Conservation (phyloP, 2,888 invertebrate genomes). For the Julus scanicus region DNA sequence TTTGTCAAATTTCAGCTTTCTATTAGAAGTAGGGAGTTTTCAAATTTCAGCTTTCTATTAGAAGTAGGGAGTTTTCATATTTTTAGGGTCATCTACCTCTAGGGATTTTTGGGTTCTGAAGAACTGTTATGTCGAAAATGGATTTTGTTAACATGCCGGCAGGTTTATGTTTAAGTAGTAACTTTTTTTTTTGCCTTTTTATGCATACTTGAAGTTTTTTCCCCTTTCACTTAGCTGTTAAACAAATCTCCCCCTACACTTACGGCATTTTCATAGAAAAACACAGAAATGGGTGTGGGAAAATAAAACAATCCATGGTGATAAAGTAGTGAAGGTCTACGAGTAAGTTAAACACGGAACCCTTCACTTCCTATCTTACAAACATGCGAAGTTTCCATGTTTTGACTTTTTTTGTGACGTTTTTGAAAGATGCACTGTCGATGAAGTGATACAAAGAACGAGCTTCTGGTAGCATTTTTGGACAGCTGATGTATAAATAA, state of each 20-base stretch:
- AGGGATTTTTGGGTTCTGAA: background rate
- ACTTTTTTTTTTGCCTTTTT: background rate
- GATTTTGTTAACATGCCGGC: background rate
- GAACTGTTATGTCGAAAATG: background rate
- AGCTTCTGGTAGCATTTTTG: background rate
- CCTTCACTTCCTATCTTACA: background rate
- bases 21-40: too few relatives aligned
- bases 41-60: too few relatives aligned
- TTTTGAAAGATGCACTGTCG: background rate
- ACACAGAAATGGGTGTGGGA: background rate
- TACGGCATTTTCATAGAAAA: background rate
- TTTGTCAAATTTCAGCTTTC: too few relatives aligned
- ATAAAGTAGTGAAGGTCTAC: background rate
- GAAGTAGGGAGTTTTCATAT: background rate
- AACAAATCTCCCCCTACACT: slow-evolving; percentile 22
- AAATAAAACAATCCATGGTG: background rate
- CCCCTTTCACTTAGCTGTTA: background rate
- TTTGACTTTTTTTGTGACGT: background rate
- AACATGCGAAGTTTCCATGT: background rate
- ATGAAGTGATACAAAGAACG: background rate
- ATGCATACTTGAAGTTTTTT: background rate
- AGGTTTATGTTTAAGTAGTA: background rate
- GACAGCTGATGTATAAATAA: too few relatives aligned
- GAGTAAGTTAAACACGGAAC: background rate
- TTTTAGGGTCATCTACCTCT: background rate